Conservation (phyloP, 35 echinoderm and acorn worm genomes). For the Amphiura filiformis region DNA sequence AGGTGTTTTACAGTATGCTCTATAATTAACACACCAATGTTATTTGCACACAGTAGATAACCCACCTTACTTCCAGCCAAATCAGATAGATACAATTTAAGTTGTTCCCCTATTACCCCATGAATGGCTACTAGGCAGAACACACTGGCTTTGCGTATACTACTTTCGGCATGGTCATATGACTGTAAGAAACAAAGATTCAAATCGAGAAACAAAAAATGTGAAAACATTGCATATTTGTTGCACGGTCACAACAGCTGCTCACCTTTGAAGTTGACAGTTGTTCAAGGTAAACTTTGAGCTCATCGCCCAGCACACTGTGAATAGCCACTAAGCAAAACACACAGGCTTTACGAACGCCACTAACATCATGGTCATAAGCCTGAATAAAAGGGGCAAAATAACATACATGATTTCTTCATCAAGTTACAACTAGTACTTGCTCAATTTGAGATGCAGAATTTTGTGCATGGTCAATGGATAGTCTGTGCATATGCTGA, state of each 20-base stretch:
- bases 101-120: slow-evolving; percentile 69
- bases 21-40: not conserved
- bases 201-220: not conserved
- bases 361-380: slow-evolving; percentile 57
- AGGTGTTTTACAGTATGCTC: too few relatives aligned
- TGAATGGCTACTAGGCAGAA: slow-evolving; percentile 95
- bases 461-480: too few relatives aligned
- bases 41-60: not conserved
- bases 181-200: slow-evolving; percentile 40
- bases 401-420: too few relatives aligned
- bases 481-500: too few relatives aligned
- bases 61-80: slow-evolving; percentile 93
- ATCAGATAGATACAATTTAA: slow-evolving; percentile 73
- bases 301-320: slow-evolving; percentile 50
- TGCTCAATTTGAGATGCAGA: too few relatives aligned
- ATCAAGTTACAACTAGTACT: too few relatives aligned
- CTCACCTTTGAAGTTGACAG: slow-evolving; percentile 63
- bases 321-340: slow-evolving; percentile 72
- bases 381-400: slow-evolving; percentile 27
- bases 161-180: slow-evolving; percentile 92
- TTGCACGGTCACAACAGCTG: not conserved
- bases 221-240: not conserved
- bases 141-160: slow-evolving; percentile 91
- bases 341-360: slow-evolving; percentile 71
- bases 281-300: slow-evolving; percentile 53